Evolutionary conservation across 2,888 invertebrate species (phyloP), one percentile per base, ranked within the genome.

Genomic region (Willowsia nigromaculata): DNA sequence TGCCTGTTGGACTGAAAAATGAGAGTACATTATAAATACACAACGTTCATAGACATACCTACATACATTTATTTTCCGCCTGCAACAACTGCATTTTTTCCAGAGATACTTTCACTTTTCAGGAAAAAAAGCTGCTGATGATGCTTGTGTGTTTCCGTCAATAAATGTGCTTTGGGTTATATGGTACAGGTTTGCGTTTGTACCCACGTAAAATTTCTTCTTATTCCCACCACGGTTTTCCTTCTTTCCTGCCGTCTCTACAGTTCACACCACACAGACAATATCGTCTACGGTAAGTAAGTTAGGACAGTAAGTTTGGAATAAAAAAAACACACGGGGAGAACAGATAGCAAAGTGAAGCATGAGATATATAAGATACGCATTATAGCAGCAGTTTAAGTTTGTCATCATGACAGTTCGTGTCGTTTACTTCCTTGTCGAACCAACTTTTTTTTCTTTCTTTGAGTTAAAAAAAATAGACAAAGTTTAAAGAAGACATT

Each of bases 331-430:
- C 47, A 50, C 13, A 13, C 33, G 1, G 71, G 25, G 71, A 43
- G 62, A 30, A 78, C 25, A 74, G n/a, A 40, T 15, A 33, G 11
- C n/a, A 30, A 30, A 0, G 47, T 53, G 13, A 1, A 9, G 53
- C 0, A 33, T 56, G 25, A 30, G 53, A 56, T 78, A 50, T n/a
- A 33, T 78, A 78, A 22, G n/a, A n/a, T n/a, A n/a, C n/a, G 65
- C 78, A 62, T 65, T 85, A 85, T 27, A 85, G 50, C 78, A 27
- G 85, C 47, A 85, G 71, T 87, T 86, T 86, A 30, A 87, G 87
- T 87, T 71, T 87, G 47, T 87, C 81, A 68, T 80, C 53, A 87
- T 87, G 87, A 87, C 87, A 87, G 71, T 87, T 81, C 68, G 71
- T 87, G 87, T 87, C 87, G 50, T 87, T 85, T 80, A 85, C 78